Percentiles rank a stretch among this genome's conserved stretches.
Conservation (phyloP, 92 coral and sea anemone genomes). For the Phymanthus crucifer region DNA sequence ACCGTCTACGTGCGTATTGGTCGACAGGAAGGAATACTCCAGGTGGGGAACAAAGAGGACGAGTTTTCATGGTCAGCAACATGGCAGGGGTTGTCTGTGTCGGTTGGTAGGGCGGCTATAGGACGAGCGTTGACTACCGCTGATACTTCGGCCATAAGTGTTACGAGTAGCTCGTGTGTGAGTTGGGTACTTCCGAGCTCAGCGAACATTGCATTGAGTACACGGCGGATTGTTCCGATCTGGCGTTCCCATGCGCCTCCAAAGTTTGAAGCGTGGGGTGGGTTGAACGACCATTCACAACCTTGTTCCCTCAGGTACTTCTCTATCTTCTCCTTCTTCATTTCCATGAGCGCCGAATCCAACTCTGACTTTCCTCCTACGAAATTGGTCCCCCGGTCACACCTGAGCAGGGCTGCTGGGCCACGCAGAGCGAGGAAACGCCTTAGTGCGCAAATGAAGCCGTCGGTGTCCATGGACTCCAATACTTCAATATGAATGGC, state of each 20-base stretch:
- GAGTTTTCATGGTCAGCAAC: slow-evolving; percentile 39
- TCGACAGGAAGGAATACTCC: slow-evolving; percentile 44
- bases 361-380: slow-evolving; percentile 47
- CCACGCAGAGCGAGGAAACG: slow-evolving; percentile 42
- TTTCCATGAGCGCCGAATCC: slow-evolving; percentile 14
- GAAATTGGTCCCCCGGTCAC: slow-evolving; percentile 45
- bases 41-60: slow-evolving; percentile 41
- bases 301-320: slow-evolving; percentile 22
- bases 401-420: slow-evolving; percentile 22
- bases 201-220: no score
- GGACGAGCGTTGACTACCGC: slow-evolving; percentile 41
- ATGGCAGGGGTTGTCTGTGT: slow-evolving; percentile 42
- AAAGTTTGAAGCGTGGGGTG: slow-evolving; percentile 39
- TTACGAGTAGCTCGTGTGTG: slow-evolving; percentile 34
- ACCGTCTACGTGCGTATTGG: slow-evolving; percentile 46
- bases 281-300: no score
- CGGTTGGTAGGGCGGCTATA: slow-evolving; percentile 34
- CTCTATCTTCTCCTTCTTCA: slow-evolving; percentile 22
- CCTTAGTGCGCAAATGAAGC: slow-evolving; percentile 42
- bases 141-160: slow-evolving; percentile 37
- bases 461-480: slow-evolving; percentile 15
- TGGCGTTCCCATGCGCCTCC: slow-evolving; percentile 50
- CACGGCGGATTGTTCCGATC: slow-evolving; percentile 37
- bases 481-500: not conserved
- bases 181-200: slow-evolving; percentile 25